Percentiles rank a stretch among this genome's conserved stretches.
phyloP scores from a whole-genome alignment of 2,113 vertebrate species.

The Scomber colias region DNA sequence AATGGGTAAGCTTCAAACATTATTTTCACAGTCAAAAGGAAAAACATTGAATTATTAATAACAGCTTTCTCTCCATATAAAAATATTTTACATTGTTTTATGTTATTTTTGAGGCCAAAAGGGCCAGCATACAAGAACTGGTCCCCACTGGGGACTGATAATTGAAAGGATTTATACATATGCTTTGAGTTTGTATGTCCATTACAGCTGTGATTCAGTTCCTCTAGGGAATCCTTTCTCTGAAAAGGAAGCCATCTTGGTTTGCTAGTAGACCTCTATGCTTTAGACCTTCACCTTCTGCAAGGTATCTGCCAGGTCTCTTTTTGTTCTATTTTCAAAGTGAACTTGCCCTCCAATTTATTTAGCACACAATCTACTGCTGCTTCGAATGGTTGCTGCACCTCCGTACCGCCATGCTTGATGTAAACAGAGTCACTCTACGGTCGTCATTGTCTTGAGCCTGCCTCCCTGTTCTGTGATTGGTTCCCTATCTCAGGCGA shows the following conservation, averaged over 20 bases:
- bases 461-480: too few species aligned
- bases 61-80: neutral
- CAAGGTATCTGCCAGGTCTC: too few species aligned
- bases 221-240: slow-evolving; percentile 4
- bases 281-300: slow-evolving; percentile 37
- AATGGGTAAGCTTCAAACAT: slow-evolving; percentile 25
- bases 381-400: too few species aligned
- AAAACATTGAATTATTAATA: slow-evolving; percentile 49
- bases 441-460: too few species aligned
- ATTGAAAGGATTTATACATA: slow-evolving; percentile 7
- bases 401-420: too few species aligned
- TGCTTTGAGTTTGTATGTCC: neutral
- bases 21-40: slow-evolving; percentile 33
- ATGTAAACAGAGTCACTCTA: too few species aligned
- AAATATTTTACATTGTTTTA: slow-evolving; percentile 19
- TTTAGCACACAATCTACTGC: too few species aligned
- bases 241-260: slow-evolving; percentile 11
- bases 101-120: slow-evolving; percentile 12
- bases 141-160: slow-evolving; percentile 1
- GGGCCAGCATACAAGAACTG: neutral
- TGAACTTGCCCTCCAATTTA: too few species aligned
- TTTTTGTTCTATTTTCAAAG: too few species aligned
- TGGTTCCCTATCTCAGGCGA: too few species aligned
- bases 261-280: neutral
- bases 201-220: neutral